A percentile compares a stretch with the other conserved stretches of the same genome.
These are phyloP conservation scores for Helobdella robusta DNA, from an alignment of 2,888 invertebrate genomes.

Conservation along the genomic window DNA sequence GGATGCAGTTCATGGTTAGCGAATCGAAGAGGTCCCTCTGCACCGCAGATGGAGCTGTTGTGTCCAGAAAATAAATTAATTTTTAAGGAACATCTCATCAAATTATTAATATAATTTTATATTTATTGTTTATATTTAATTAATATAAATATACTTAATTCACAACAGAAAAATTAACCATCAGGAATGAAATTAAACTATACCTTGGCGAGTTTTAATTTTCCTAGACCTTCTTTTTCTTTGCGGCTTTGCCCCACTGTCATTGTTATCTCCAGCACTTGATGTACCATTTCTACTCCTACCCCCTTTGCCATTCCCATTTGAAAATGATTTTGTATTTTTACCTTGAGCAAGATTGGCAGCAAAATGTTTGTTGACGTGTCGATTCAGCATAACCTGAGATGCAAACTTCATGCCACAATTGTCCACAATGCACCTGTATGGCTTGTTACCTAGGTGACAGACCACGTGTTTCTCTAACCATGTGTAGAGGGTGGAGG, in stretches of 20 bases:
- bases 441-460: constrained; percentile 85
- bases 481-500: constrained; percentile 85
- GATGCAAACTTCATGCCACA: constrained; percentile 60
- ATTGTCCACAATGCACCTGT: constrained; percentile 86
- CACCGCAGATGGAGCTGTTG: no score
- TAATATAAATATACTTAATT: no score
- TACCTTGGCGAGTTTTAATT: constrained; percentile 82
- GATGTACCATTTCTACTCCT: constrained; percentile 70
- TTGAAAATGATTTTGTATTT: no score
- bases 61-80: no score
- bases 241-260: no score
- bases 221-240: constrained; percentile 76
- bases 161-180: no score
- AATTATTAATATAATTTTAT: no score
- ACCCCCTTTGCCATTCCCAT: no score
- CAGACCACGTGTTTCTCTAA: constrained; percentile 80
- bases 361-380: constrained; percentile 81
- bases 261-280: no score
- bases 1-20: constrained; percentile 81
- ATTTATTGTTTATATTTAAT: no score
- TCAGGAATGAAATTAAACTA: no score
- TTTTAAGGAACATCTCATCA: no score
- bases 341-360: constrained; percentile 50
- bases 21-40: constrained; percentile 88
- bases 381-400: constrained; percentile 66